These are phyloP conservation scores for Sander vitreus DNA, from an alignment of 2,113 vertebrate genomes.

Conservation along the genomic window DNA sequence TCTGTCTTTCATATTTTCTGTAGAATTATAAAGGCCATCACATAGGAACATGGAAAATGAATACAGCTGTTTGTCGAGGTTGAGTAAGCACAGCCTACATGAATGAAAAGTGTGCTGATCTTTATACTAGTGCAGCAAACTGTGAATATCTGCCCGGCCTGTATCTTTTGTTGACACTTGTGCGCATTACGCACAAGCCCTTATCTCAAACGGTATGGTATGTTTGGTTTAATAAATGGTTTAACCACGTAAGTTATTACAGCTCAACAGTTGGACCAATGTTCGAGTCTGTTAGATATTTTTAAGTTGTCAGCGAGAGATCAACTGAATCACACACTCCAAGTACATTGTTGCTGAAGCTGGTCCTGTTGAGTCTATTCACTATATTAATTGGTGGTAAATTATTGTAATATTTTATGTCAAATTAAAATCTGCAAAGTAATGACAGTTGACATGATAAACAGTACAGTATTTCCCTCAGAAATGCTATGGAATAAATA, in stretches of 20 bases:
- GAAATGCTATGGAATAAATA: neutral
- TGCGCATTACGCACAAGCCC: constrained; percentile 23
- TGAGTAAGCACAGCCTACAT: constrained; percentile 23
- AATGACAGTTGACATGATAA: neutral
- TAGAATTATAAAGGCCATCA: neutral
- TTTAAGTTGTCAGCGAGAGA: neutral
- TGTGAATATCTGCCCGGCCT: constrained; percentile 40
- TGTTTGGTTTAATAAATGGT: neutral
- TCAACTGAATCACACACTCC: neutral
- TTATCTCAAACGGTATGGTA: neutral
- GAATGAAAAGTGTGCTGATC: constrained; percentile 33
- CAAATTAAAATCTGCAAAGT: neutral
- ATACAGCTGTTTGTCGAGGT: constrained; percentile 6
- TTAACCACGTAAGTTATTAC: neutral
- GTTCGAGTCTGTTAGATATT: too few species aligned
- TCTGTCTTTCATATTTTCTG: neutral
- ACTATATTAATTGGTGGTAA: neutral
- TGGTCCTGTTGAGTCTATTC: neutral
- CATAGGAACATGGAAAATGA: neutral
- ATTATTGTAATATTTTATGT: neutral
- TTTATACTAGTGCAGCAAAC: constrained; percentile 63
- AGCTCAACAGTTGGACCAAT: neutral
- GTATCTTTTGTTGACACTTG: constrained; percentile 15
- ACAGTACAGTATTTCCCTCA: neutral
- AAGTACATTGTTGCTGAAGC: neutral